A percentile compares a stretch with the other conserved stretches of the same genome.
Conservation (phyloP, 2,888 invertebrate species). For the Mythimna impura region DNA sequence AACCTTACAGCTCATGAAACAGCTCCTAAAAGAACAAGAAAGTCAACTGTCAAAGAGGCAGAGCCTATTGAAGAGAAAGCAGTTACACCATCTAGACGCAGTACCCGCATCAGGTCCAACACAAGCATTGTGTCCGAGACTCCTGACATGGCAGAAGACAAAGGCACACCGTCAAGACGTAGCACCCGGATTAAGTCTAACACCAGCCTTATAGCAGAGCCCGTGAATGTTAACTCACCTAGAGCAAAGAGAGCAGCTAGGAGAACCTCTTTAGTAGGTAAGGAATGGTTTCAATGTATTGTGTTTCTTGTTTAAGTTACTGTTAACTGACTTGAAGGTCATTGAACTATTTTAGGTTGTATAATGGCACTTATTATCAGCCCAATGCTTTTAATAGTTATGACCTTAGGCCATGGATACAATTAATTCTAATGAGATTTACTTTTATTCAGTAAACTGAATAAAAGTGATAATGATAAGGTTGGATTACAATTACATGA, state of each 20-base stretch:
- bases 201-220: conserved; percentile 78
- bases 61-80: conserved; percentile 74
- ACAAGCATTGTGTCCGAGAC: conserved; percentile 80
- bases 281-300: conserved; percentile 37
- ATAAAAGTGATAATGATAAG: not conserved
- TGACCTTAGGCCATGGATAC: not conserved
- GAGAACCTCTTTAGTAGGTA: conserved; percentile 82
- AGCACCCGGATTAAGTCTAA: conserved; percentile 71
- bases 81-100: conserved; percentile 82
- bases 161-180: conserved; percentile 77
- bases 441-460: too few relatives aligned
- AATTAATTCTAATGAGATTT: not conserved
- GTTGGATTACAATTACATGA: not conserved
- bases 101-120: conserved; percentile 79
- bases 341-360: conserved; percentile 1
- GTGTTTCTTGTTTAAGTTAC: not conserved
- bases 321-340: not conserved
- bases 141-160: conserved; percentile 64
- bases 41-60: conserved; percentile 73
- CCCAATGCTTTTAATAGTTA: not conserved
- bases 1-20: conserved; percentile 68
- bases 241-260: conserved; percentile 84
- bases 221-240: conserved; percentile 77
- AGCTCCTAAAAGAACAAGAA: conserved; percentile 73
- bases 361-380: not conserved